Percentiles rank a stretch among this genome's conserved stretches.
phyloP scores from a whole-genome alignment of 1,140 invertebrate genomes.

The Zaprionus ornatus region DNA sequence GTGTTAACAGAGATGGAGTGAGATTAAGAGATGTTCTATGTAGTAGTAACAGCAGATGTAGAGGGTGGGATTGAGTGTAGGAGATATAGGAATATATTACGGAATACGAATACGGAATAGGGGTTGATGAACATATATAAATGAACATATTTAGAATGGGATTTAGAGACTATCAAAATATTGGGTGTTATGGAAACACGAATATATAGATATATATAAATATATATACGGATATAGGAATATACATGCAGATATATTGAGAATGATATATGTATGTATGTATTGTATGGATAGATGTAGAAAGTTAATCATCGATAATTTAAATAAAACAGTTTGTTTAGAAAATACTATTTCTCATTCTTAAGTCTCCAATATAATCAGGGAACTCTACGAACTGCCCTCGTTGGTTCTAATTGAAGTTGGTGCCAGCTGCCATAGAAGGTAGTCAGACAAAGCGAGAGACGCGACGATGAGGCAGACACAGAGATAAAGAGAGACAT shows the following conservation, averaged over 20 bases:
- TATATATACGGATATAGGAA: no score
- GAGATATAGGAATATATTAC: background rate
- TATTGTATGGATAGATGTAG: no score
- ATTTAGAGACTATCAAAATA: background rate
- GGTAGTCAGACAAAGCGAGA: conserved; percentile 25
- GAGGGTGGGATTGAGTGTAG: background rate
- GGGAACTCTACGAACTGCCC: conserved; percentile 8
- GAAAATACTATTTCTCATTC: no score
- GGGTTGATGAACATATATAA: background rate
- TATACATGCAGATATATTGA: no score
- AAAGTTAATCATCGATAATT: no score
- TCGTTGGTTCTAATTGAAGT: conserved; percentile 30
- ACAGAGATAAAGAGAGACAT: background rate
- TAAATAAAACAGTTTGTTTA: no score
- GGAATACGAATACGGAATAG: background rate
- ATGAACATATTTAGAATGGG: background rate
- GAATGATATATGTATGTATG: no score
- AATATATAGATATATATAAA: background rate
- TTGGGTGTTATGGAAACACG: background rate
- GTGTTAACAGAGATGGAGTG: background rate
- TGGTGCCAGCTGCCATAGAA: conserved; percentile 40
- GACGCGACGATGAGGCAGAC: background rate
- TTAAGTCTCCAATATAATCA: background rate
- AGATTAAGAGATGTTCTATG: background rate
- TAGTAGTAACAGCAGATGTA: background rate